A percentile compares a stretch with the other conserved stretches of the same genome.
Evolutionary conservation across 2,888 invertebrate species (phyloP).

Genomic region (Bembecia ichneumoniformis): DNA sequence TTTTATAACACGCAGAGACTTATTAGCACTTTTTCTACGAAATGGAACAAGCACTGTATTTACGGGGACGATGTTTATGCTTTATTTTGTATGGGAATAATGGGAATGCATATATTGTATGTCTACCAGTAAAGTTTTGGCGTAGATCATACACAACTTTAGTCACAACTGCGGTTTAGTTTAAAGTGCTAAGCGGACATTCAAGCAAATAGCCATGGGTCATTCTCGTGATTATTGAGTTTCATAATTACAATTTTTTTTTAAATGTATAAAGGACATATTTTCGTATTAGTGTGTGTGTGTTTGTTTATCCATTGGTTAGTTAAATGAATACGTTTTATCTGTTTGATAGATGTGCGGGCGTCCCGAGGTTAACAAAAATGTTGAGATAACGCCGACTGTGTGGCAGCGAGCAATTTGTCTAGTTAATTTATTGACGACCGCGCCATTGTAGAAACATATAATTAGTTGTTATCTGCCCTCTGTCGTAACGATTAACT

Average conservation of each 20-base stretch:
- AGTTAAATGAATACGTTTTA: constrained; percentile 13
- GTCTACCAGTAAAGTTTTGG: no score
- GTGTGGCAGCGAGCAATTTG: constrained; percentile 39
- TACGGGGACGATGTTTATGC: no score
- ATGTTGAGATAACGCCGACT: constrained; percentile 31
- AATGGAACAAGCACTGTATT: no score
- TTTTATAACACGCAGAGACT: no score
- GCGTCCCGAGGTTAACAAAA: constrained; percentile 34
- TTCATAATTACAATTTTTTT: no score
- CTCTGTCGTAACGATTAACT: constrained; percentile 2
- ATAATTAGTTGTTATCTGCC: constrained; percentile 38
- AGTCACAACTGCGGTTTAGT: no score
- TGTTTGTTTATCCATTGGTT: background rate
- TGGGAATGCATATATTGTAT: background rate
- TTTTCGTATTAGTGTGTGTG: background rate
- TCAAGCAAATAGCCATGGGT: no score
- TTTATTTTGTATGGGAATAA: background rate
- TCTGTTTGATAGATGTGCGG: constrained; percentile 34
- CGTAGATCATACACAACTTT: no score
- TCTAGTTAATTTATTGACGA: constrained; percentile 39
- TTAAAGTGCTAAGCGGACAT: no score
- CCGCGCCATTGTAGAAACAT: constrained; percentile 9
- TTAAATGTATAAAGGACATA: no score
- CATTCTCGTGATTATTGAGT: no score
- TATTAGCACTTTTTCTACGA: no score